Evolutionary conservation across 2,797 vertebrate genomes (phyloP).

Genomic region (Gobio occitaniae): DNA sequence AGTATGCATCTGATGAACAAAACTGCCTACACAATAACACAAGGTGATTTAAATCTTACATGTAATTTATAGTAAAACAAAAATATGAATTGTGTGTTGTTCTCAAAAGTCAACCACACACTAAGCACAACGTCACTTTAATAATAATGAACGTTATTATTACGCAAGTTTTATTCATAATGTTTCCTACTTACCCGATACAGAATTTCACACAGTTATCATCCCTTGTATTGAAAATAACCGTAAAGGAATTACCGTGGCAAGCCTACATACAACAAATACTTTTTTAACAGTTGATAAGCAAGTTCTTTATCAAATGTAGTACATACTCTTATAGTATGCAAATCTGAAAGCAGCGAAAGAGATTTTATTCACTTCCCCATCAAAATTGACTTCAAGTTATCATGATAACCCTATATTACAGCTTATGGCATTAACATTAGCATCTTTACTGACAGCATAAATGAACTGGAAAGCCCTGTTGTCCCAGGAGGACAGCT

Average conservation of each 20-base stretch:
- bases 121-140: too few relatives aligned
- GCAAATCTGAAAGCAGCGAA: neutral
- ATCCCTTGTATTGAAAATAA: neutral
- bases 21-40: neutral
- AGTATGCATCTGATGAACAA: neutral
- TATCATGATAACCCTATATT: neutral
- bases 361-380: too few relatives aligned
- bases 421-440: neutral
- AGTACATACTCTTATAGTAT: neutral
- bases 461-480: constrained; percentile 1
- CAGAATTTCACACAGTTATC: too few relatives aligned
- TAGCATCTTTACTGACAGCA: neutral
- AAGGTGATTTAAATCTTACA: neutral
- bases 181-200: too few relatives aligned
- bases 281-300: neutral
- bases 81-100: neutral
- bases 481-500: constrained; percentile 4
- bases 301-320: neutral
- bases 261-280: neutral
- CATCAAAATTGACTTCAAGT: neutral
- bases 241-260: neutral
- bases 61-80: neutral
- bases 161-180: too few relatives aligned
- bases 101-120: neutral
- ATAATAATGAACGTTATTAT: too few relatives aligned